These are phyloP conservation scores for Sarcophaga caerulescens DNA, from an alignment of 2,888 invertebrate genomes.

Conservation along the genomic window DNA sequence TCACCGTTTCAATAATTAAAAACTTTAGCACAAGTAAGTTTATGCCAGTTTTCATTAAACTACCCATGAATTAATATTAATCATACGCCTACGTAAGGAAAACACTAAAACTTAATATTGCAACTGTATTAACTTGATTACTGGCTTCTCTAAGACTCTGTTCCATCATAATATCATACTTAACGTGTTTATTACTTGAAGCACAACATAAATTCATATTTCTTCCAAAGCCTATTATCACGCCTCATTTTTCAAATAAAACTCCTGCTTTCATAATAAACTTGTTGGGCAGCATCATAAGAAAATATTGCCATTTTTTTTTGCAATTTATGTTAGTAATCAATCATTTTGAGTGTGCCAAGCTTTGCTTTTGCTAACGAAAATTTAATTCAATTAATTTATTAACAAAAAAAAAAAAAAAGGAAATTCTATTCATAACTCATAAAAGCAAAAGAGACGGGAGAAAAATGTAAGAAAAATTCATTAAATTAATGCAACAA, in stretches of 20 bases:
- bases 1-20: background rate
- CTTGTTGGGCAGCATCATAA: background rate
- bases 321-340: conserved; percentile 24
- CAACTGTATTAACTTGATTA: background rate
- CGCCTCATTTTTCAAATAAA: background rate
- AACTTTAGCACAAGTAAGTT: background rate
- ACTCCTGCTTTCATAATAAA: background rate
- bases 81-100: background rate
- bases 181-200: no score
- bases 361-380: background rate
- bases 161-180: no score
- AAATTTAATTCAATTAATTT: background rate
- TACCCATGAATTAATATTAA: background rate
- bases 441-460: background rate
- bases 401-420: background rate
- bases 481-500: conserved; percentile 49
- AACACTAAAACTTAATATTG: background rate
- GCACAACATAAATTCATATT: no score
- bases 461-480: conserved; percentile 18
- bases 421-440: background rate
- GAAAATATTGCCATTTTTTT: background rate
- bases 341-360: conserved; percentile 34
- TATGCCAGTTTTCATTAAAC: background rate
- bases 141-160: no score
- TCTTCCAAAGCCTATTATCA: background rate